These are phyloP conservation scores for Epinephelus fuscoguttatus DNA, from an alignment of 2,113 vertebrate genomes.

Conservation along the genomic window DNA sequence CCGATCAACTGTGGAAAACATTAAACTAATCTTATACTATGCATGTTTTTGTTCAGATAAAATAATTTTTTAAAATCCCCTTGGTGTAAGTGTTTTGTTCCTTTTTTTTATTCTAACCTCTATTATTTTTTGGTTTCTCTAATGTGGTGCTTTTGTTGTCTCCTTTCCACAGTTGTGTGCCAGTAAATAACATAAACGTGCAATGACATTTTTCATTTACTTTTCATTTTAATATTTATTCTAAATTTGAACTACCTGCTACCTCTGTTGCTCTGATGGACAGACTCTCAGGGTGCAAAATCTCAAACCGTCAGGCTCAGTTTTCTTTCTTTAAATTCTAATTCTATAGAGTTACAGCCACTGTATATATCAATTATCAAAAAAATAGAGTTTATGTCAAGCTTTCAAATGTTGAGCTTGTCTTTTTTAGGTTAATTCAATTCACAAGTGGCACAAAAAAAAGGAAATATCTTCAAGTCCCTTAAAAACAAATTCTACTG, in stretches of 20 bases:
- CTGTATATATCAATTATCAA: too few relatives aligned
- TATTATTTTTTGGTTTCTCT: not conserved
- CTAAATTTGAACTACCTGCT: not conserved
- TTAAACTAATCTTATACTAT: constrained; percentile 4
- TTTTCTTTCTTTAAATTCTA: not conserved
- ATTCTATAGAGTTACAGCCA: not conserved
- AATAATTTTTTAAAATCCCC: not conserved
- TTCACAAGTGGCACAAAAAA: not conserved
- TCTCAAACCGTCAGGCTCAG: not conserved
- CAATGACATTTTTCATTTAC: not conserved
- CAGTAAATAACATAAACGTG: not conserved
- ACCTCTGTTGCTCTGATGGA: not conserved
- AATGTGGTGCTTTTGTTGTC: not conserved
- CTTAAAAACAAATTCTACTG: not conserved
- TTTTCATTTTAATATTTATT: not conserved
- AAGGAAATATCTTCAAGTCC: not conserved
- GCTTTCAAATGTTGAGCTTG: not conserved
- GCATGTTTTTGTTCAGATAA: not conserved
- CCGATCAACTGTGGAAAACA: constrained; percentile 38
- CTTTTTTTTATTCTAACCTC: not conserved
- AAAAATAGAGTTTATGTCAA: not conserved
- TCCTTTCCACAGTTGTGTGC: not conserved
- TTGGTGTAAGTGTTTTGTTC: not conserved
- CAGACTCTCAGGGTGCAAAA: not conserved
- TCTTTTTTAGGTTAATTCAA: too few relatives aligned